These are phyloP conservation scores for Loxodonta africana DNA, from an alignment of 2,113 vertebrate species.

Conservation along the genomic window DNA sequence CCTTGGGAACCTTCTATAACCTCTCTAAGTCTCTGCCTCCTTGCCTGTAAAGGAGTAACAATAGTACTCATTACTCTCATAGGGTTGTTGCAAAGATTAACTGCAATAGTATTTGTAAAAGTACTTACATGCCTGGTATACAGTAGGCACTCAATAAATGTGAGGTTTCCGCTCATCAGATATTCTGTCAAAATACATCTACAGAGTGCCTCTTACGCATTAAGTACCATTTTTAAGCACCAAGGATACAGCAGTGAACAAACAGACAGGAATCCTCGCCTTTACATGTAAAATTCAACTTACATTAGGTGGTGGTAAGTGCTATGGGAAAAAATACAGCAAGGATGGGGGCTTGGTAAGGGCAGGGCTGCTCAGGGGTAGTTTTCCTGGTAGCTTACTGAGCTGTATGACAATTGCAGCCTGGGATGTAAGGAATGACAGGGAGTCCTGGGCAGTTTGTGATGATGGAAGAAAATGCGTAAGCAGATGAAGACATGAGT, in stretches of 20 bases:
- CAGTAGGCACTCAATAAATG: neutral
- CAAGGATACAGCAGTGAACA: neutral
- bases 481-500: neutral
- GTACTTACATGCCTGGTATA: neutral
- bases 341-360: neutral
- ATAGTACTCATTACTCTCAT: neutral
- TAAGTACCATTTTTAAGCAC: neutral
- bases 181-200: neutral
- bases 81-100: constrained; percentile 11
- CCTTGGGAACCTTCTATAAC: neutral
- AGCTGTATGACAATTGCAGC: neutral
- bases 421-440: neutral
- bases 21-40: neutral
- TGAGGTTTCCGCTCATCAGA: neutral
- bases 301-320: neutral
- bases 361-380: fast-evolving
- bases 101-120: neutral
- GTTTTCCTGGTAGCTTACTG: neutral
- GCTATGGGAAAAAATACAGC: neutral
- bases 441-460: neutral
- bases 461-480: neutral
- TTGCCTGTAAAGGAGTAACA: neutral
- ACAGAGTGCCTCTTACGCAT: neutral
- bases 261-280: neutral
- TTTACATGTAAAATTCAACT: constrained; percentile 4